Conservation (phyloP, 2,888 invertebrate species). For the Agapostemon virescens region DNA sequence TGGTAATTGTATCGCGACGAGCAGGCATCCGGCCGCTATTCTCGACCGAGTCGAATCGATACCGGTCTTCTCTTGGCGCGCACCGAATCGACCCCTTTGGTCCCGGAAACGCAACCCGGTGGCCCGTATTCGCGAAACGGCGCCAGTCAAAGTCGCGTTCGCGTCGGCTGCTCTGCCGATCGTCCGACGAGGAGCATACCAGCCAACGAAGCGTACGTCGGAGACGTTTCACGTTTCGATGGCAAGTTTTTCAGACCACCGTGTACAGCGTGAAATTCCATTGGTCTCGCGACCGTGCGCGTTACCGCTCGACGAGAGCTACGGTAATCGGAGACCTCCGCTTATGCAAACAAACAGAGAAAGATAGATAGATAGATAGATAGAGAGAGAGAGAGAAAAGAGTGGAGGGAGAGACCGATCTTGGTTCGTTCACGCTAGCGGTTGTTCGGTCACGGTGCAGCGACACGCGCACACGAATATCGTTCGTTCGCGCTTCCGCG, state of each 20-base stretch:
- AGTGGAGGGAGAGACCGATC: too few species aligned
- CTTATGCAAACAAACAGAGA: conserved; percentile 11
- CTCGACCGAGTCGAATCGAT: conserved; percentile 1
- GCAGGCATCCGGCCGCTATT: conserved; percentile 19
- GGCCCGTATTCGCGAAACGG: too few species aligned
- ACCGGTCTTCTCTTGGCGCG: too few species aligned
- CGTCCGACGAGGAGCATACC: too few species aligned
- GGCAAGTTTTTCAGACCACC: neutral
- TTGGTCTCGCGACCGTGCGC: neutral
- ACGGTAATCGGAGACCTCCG: neutral
- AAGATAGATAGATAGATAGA: too few species aligned
- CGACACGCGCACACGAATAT: conserved; percentile 8
- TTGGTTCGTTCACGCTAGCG: conserved; percentile 23
- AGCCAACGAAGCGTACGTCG: too few species aligned
- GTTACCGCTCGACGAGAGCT: neutral
- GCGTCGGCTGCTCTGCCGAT: too few species aligned
- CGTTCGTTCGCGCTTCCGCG: conserved; percentile 36
- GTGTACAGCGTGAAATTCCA: conserved; percentile 27
- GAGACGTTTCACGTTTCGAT: neutral
- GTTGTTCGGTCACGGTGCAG: conserved; percentile 28
- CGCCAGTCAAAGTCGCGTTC: too few species aligned
- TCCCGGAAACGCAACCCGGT: too few species aligned
- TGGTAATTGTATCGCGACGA: conserved; percentile 37
- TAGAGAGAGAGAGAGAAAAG: too few species aligned
- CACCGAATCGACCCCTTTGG: too few species aligned